Base-by-base conservation (phyloP, 2,797 vertebrate species). In the Urosaurus nigricauda region DNA sequence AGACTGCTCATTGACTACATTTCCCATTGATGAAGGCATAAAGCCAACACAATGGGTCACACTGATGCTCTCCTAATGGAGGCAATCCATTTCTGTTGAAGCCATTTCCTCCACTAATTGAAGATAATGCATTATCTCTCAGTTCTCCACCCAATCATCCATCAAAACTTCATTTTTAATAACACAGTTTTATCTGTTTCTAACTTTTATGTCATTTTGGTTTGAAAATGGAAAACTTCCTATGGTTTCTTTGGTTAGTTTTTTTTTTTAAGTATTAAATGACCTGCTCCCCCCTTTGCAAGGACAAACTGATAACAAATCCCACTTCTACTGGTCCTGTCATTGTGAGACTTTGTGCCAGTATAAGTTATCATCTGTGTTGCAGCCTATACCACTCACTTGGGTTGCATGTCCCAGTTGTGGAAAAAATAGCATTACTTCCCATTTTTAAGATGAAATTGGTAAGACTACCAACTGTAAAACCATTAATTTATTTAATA, bases 101-200 rank as follows among this genome's bases (percentile, higher is more conserved):
- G 40, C 75, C 32, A 35, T 4, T 43, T 81, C 14, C 68, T 73
- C 65, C 35, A 35, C 56, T 80, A 87, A 70, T 78, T 87, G 78
- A 81, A 87, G 65, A 51, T 79, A 68, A 56, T 79, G 60, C 24
- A 70, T 86, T 86, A 26, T 79, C 47, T 79, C 47, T 70, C 51
- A 60, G 35, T 58, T 68, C 37, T 43, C 51, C 68, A 73, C 68
- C 53, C 79, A 58, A n/a, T 53, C 77, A 70, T 51, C 40, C 79
- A 74, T 73, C 78, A 75, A 82, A 75, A 75, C 40, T 19, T 87
- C 86, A 81, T 74, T 77, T 70, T 73, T n/a, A 82, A 74, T 71
- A 24, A 26, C 26, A 51, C 53, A n/a, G 2, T 70, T 81, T 83
- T 88, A 74, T 14, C 35, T 43, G n/a, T n/a, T n/a, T 87, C 2